phyloP scores from a whole-genome alignment of 1,140 invertebrate genomes.

The Megalopta genalis region DNA sequence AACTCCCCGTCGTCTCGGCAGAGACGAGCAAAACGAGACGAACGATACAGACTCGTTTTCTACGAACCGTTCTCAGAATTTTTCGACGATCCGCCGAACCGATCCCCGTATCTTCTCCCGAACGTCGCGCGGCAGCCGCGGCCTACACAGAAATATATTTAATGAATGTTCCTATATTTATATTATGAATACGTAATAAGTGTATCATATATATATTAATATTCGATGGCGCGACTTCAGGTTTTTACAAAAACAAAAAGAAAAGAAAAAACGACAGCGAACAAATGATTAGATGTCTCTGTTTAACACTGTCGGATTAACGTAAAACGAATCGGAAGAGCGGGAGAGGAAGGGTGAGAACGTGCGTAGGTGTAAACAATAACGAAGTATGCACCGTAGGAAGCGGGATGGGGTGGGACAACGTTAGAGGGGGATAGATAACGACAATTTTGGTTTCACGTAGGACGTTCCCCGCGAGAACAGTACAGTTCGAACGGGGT shows the following conservation, averaged over 20 bases:
- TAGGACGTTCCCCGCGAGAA: background rate
- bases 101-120: no score
- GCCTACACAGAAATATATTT: constrained; percentile 74
- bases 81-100: no score
- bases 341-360: constrained; percentile 13
- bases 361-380: background rate
- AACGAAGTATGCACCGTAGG: constrained; percentile 6
- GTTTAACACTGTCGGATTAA: constrained; percentile 59
- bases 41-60: no score
- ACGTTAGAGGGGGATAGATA: background rate
- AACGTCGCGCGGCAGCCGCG: no score
- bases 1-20: no score
- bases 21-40: no score
- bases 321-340: constrained; percentile 56
- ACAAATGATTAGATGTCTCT: constrained; percentile 68
- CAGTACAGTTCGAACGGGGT: no score
- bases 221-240: constrained; percentile 79
- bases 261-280: constrained; percentile 33
- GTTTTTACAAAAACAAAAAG: constrained; percentile 72
- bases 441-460: background rate
- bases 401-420: constrained; percentile 1
- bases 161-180: constrained; percentile 81
- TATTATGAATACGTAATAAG: constrained; percentile 76
- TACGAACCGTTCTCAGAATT: no score
- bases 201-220: constrained; percentile 77